Percentiles rank a stretch among this genome's conserved stretches.
Evolutionary conservation across 2,888 invertebrate genomes (phyloP).

Genomic region (Adela reaumurella): DNA sequence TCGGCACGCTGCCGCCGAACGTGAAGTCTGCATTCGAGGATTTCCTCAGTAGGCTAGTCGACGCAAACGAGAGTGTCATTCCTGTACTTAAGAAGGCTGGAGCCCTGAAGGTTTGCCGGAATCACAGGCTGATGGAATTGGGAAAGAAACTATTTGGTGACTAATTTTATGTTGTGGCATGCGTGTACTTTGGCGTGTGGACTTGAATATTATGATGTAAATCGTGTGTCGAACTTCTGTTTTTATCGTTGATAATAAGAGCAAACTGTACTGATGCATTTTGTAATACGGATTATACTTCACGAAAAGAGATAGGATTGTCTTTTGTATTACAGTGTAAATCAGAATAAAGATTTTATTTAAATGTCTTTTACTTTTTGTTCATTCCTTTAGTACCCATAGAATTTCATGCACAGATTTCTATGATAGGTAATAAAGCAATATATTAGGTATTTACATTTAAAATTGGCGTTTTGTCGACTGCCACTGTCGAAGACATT

Average conservation of each 20-base stretch:
- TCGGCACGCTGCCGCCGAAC: constrained; percentile 76
- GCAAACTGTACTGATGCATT: neutral
- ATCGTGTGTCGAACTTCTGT: neutral
- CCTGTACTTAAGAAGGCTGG: constrained; percentile 78
- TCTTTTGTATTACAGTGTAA: neutral
- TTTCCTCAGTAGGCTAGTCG: constrained; percentile 79
- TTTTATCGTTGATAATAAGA: neutral
- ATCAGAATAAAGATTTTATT: no score
- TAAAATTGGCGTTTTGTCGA: no score
- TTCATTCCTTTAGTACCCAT: no score
- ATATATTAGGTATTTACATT: no score
- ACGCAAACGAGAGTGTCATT: constrained; percentile 71
- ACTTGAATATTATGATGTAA: neutral
- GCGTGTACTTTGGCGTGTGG: neutral
- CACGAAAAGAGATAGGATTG: neutral
- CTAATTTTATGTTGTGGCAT: constrained; percentile 34
- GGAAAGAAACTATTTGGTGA: constrained; percentile 86
- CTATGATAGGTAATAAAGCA: no score
- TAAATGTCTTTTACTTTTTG: no score
- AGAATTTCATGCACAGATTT: no score
- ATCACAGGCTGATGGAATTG: constrained; percentile 84
- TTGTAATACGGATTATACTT: neutral
- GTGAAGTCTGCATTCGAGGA: constrained; percentile 89
- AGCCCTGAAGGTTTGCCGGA: constrained; percentile 78
- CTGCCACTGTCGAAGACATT: no score